Evolutionary conservation across 1,140 invertebrate genomes (phyloP), one percentile per base, ranked within the genome.

Genomic region (Aphaenogaster ashmeadi): DNA sequence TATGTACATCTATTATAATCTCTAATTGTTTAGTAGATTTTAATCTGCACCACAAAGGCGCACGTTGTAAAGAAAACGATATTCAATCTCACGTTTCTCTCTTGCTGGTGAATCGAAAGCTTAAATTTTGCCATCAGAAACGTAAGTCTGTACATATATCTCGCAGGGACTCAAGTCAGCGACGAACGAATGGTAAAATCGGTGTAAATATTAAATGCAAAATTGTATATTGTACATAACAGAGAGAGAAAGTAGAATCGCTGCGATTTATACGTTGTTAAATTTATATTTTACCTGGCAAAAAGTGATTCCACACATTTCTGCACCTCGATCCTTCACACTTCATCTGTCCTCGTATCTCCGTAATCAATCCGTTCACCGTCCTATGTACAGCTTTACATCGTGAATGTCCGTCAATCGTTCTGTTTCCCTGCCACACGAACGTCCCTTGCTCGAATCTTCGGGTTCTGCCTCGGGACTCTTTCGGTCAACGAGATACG

Each of bases 401-500:
- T 83, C 71, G 81, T 90, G 87, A 91, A 90, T 91, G 89, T 86
- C 89, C 66, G 69, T 90, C 81, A 79, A 88, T 87, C 90, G 89
- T 88, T 87, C 69, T 52, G 56, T 83, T 60, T 44, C 36, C 77
- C 44, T 66, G 38, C 66, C 71, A 87, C 87, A 78, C 89, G 83
- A 90, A 90, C 83, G 78, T 86, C 77, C 83, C 71, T 86, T 88
- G 58, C 71, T 90, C 81, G 77, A 87, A 78, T 91, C 89, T 80
- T 78, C 38, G 66, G 74, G 38, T 90, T 90, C 72, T 66, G 77
- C 75, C 66, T 90, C 79, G 86, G 71, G 44, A 83, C 71, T 81
- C 52, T 69, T 74, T 78, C 64, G 87, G 90, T 47, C 72, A n/a
- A 87, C 66, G 74, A 80, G 44, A 58, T 47, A 1, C 52, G 89